Evolutionary conservation across 2,797 vertebrate genomes (phyloP).

Genomic region (Macropodus opercularis): DNA sequence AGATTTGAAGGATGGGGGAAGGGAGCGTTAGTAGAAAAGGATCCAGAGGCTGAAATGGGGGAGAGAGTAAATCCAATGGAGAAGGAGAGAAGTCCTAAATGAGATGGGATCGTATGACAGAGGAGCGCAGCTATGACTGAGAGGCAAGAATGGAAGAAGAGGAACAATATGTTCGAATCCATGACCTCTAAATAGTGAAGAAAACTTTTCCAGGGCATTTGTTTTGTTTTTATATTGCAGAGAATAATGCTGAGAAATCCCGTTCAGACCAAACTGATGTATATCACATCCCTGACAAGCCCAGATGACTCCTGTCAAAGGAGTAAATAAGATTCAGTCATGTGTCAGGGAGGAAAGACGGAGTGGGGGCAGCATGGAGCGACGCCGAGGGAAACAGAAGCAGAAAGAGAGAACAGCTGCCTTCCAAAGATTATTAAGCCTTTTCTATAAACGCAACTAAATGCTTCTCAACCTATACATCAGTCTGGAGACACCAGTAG

Average conservation of each 20-base stretch:
- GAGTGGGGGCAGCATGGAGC: conserved; percentile 7
- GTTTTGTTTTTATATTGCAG: conserved; percentile 10
- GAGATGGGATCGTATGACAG: conserved; percentile 42
- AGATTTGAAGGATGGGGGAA: conserved; percentile 29
- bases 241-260: conserved; percentile 46
- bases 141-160: conserved; percentile 14
- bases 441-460: too few relatives aligned
- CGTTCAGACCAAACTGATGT: conserved; percentile 51
- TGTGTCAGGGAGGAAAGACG: conserved; percentile 44
- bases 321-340: conserved; percentile 61
- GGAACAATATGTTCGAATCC: conserved; percentile 15
- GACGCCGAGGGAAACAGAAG: conserved; percentile 5
- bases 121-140: conserved; percentile 3
- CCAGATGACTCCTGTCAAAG: conserved; percentile 55
- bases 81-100: conserved; percentile 37
- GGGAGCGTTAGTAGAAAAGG: conserved; percentile 30
- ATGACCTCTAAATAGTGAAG: conserved; percentile 31
- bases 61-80: conserved; percentile 27
- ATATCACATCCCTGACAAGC: conserved; percentile 53
- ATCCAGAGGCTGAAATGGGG: conserved; percentile 32
- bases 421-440: too few relatives aligned
- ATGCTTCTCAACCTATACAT: too few relatives aligned
- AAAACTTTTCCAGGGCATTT: conserved; percentile 21
- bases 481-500: too few relatives aligned
- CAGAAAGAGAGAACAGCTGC: too few relatives aligned